phyloP scores from a whole-genome alignment of 2,797 vertebrate genomes.

The Australoheros facetus region DNA sequence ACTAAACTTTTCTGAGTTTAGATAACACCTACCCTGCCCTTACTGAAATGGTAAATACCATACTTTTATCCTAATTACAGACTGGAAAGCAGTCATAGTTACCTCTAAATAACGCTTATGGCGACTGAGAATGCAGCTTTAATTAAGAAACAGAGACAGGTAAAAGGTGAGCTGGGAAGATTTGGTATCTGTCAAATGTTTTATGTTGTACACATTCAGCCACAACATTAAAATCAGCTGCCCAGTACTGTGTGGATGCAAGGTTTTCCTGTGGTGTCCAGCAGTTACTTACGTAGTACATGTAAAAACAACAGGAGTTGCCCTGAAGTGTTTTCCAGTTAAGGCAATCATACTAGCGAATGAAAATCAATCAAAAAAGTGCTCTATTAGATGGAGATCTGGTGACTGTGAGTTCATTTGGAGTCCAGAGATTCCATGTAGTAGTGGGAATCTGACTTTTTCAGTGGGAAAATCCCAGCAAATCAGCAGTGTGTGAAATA shows the following conservation, averaged over 20 bases:
- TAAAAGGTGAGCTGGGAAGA: background rate
- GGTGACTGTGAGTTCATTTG: background rate
- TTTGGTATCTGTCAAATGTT: background rate
- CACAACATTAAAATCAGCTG: background rate
- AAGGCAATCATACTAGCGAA: background rate
- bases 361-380: too few species aligned
- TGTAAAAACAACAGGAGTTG: background rate
- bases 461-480: background rate
- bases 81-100: rapidly evolving
- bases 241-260: too few species aligned
- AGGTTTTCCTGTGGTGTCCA: background rate
- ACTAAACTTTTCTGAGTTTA: background rate
- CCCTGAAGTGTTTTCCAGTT: background rate
- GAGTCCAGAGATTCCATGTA: background rate
- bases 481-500: background rate
- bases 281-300: background rate
- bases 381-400: background rate
- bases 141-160: background rate
- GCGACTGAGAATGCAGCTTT: background rate
- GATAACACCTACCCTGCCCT: background rate
- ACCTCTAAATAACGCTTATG: background rate
- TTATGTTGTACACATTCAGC: background rate
- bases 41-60: background rate
- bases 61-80: background rate
- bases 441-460: too few species aligned